Percentiles rank a stretch among this genome's conserved stretches.
These are phyloP conservation scores for Porites divaricata DNA, from an alignment of 92 coral and sea anemone species.

Conservation along the genomic window DNA sequence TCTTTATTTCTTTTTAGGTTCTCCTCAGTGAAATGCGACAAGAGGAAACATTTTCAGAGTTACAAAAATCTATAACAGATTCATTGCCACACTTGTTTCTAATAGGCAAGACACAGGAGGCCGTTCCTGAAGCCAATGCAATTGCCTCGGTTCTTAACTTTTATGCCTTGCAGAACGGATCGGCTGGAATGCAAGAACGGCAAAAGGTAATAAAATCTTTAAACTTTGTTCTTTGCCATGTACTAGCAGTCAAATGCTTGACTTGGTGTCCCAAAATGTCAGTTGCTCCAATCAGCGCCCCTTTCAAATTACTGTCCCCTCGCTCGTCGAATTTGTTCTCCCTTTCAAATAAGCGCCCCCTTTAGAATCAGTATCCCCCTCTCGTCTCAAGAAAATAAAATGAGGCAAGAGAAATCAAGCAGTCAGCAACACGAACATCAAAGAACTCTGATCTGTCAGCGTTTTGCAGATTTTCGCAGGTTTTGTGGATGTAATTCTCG, in stretches of 20 bases:
- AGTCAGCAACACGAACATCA: no score
- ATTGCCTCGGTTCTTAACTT: constrained; percentile 47
- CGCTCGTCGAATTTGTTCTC: no score
- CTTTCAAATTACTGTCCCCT: no score
- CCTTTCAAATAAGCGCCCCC: no score
- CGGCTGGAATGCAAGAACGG: constrained; percentile 26
- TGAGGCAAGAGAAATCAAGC: no score
- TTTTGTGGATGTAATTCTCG: no score
- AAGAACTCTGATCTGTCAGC: no score
- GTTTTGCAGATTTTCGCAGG: no score
- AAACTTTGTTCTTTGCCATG: no score
- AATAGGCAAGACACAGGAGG: constrained; percentile 59
- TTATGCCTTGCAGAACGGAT: constrained; percentile 23
- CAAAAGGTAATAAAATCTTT: constrained; percentile 26
- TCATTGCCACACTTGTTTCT: constrained; percentile 19
- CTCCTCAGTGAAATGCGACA: not conserved
- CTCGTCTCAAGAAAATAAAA: no score
- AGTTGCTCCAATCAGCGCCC: not conserved
- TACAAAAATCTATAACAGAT: constrained; percentile 6
- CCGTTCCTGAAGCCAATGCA: constrained; percentile 51
- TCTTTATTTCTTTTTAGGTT: constrained; percentile 11
- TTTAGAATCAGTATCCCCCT: no score
- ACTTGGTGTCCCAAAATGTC: not conserved
- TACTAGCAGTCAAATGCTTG: no score
- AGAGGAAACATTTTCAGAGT: not conserved